Conservation (phyloP, 1,140 invertebrate species). For the Lepidurus couesii region DNA sequence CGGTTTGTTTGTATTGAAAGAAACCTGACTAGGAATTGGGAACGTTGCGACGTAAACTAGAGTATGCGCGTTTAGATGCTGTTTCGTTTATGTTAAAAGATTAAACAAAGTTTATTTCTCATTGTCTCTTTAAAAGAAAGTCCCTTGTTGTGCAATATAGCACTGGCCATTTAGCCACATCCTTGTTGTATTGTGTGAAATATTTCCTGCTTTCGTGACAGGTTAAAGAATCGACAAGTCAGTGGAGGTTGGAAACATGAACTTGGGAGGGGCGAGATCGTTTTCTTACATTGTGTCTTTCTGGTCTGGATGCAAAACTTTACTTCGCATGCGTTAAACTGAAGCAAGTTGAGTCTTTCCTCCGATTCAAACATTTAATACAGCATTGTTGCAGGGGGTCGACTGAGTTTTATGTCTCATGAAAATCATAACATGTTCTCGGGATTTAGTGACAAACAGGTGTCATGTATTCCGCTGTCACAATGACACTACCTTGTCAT, state of each 20-base stretch:
- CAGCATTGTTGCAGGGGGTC: not conserved
- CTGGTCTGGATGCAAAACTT: conserved; percentile 2
- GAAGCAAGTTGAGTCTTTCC: not conserved
- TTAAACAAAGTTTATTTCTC: not conserved
- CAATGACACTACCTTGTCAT: too few relatives aligned
- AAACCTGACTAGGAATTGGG: not conserved
- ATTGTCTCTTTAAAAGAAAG: not conserved
- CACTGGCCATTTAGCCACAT: not conserved
- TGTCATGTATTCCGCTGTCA: too few relatives aligned
- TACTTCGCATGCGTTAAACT: not conserved
- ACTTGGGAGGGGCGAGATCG: not conserved
- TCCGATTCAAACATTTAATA: conserved; percentile 6
- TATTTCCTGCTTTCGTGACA: not conserved
- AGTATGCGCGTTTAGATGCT: not conserved
- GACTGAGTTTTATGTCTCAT: not conserved
- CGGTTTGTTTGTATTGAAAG: too few relatives aligned
- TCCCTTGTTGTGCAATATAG: not conserved
- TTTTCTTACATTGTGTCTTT: conserved; percentile 1
- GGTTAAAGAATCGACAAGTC: not conserved
- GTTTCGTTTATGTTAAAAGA: not conserved
- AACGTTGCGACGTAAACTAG: not conserved
- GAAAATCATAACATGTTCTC: too few relatives aligned
- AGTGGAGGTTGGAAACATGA: not conserved
- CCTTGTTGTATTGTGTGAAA: not conserved
- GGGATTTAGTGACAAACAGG: too few relatives aligned